phyloP scores from a whole-genome alignment of 2,113 vertebrate species.

The Polypterus senegalus region DNA sequence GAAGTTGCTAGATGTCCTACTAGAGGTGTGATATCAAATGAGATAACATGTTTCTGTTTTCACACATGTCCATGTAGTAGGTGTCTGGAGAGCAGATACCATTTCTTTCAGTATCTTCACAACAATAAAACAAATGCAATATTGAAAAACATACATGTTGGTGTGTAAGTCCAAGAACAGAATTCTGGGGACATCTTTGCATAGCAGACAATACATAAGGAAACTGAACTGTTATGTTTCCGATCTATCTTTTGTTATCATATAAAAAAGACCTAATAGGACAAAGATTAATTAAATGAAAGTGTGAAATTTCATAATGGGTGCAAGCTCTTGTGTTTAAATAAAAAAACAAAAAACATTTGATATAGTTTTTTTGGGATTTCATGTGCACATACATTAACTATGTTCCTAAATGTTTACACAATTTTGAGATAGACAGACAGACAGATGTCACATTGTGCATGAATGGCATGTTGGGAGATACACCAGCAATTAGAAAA shows the following conservation, averaged over 20 bases:
- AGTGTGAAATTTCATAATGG: too few relatives aligned
- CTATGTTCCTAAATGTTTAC: too few relatives aligned
- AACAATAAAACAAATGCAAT: not conserved
- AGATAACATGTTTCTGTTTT: not conserved
- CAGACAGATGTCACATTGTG: too few relatives aligned
- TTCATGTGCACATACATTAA: too few relatives aligned
- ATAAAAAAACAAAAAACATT: too few relatives aligned
- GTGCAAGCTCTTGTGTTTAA: too few relatives aligned
- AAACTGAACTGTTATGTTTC: not conserved
- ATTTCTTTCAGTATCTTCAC: not conserved
- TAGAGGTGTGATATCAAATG: conserved; percentile 2
- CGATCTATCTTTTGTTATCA: not conserved
- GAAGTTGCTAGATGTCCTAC: not conserved
- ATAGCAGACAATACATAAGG: not conserved
- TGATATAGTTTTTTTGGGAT: too few relatives aligned
- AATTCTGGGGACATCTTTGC: not conserved
- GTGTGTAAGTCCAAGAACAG: not conserved
- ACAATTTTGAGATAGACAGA: too few relatives aligned
- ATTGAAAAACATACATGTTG: conserved; percentile 1
- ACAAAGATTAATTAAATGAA: too few relatives aligned
- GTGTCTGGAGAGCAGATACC: not conserved
- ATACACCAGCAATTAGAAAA: too few relatives aligned
- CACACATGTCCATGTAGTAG: conserved; percentile 4
- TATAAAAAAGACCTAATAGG: too few relatives aligned
- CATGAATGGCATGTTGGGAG: too few relatives aligned